Conservation (phyloP, 2,113 vertebrate species). For the Leucosticte australis region DNA sequence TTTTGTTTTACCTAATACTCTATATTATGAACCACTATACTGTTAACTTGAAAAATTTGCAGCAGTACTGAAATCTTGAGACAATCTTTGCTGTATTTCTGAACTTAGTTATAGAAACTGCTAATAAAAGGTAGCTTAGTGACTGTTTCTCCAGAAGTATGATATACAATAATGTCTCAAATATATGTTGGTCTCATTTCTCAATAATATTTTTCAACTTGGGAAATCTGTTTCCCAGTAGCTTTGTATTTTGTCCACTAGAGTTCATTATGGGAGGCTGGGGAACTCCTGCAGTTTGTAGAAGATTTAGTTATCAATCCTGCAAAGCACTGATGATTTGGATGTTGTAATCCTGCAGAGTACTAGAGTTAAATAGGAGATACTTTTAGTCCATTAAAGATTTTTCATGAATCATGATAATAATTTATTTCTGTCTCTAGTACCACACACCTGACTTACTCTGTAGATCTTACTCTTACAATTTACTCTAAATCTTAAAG, state of each 20-base stretch:
- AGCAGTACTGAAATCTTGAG: constrained; percentile 25
- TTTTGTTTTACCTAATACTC: background rate
- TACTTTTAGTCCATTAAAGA: constrained; percentile 34
- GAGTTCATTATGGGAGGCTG: background rate
- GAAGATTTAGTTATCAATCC: background rate
- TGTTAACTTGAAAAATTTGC: constrained; percentile 39
- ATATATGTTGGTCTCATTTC: constrained; percentile 12
- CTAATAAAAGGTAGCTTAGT: constrained; percentile 57
- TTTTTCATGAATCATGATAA: background rate
- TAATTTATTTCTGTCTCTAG: constrained; percentile 13
- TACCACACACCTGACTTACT: background rate
- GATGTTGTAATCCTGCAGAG: background rate
- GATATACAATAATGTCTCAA: constrained; percentile 21
- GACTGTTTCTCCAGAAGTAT: constrained; percentile 29
- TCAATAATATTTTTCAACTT: background rate
- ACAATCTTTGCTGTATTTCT: constrained; percentile 52
- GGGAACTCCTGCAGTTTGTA: background rate
- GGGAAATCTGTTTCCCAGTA: background rate
- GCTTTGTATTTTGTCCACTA: background rate
- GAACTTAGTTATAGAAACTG: constrained; percentile 35
- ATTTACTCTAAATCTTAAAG: background rate
- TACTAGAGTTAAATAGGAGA: background rate
- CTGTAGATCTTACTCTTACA: background rate
- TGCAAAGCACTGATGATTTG: background rate
- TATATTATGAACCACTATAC: background rate